phyloP scores from a whole-genome alignment of 2,113 vertebrate genomes.

The Tachysurus vachellii region DNA sequence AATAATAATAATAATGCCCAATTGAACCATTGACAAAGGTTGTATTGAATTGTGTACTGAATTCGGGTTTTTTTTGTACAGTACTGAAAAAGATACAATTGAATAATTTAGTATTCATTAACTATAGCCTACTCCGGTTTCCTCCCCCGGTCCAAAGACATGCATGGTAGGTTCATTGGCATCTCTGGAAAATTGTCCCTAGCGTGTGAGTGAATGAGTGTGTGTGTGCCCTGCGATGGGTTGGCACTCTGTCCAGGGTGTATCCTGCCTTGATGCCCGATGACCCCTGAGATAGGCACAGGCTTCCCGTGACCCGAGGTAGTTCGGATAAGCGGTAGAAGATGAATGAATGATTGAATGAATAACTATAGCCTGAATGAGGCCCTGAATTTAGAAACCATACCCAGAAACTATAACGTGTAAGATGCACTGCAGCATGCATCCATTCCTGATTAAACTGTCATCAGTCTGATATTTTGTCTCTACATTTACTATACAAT shows the following conservation, averaged over 20 bases:
- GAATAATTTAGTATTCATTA: not conserved
- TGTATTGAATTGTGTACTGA: not conserved
- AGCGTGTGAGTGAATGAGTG: too few relatives aligned
- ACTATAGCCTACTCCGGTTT: too few relatives aligned
- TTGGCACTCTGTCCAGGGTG: too few relatives aligned
- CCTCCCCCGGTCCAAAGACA: too few relatives aligned
- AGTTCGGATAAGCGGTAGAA: too few relatives aligned
- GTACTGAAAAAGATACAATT: not conserved
- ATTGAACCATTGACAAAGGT: not conserved
- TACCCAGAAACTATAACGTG: not conserved
- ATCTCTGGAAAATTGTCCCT: too few relatives aligned
- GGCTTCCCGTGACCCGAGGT: too few relatives aligned
- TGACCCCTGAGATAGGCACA: too few relatives aligned
- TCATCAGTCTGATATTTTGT: not conserved
- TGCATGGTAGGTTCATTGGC: too few relatives aligned
- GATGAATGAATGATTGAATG: too few relatives aligned
- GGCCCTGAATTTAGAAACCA: not conserved
- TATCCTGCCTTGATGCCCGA: too few relatives aligned
- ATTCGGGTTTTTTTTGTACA: not conserved
- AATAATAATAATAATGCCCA: not conserved
- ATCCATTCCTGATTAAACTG: not conserved
- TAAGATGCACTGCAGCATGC: not conserved
- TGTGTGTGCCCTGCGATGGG: too few relatives aligned
- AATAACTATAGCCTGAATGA: not conserved
- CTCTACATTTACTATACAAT: not conserved